A percentile compares a stretch with the other conserved stretches of the same genome.
Evolutionary conservation across 2,888 invertebrate genomes (phyloP).

Genomic region (Clitarchus hookeri): DNA sequence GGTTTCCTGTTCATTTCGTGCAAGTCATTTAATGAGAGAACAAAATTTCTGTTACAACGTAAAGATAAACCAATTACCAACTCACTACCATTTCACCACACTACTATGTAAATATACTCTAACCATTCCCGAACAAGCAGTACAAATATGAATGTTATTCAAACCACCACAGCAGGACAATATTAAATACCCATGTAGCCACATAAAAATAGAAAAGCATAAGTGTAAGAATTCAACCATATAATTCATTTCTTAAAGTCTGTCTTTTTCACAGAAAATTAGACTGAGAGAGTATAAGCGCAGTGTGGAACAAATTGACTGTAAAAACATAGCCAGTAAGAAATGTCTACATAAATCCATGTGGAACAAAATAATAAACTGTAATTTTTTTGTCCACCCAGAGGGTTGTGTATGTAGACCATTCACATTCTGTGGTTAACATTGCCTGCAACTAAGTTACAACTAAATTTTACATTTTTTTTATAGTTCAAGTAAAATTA

Average conservation of each 20-base stretch:
- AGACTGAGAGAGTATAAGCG: neutral
- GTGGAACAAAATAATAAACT: neutral
- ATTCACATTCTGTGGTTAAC: too few relatives aligned
- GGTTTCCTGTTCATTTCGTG: slow-evolving; percentile 65
- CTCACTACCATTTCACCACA: slow-evolving; percentile 17
- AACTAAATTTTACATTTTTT: neutral
- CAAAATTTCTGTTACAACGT: slow-evolving; percentile 37
- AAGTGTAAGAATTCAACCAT: neutral
- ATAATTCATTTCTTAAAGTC: neutral
- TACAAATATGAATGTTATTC: neutral
- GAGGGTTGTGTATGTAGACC: neutral
- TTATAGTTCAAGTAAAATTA: neutral
- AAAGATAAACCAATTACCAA: neutral
- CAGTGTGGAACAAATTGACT: neutral
- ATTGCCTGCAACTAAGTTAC: too few relatives aligned
- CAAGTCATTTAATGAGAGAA: slow-evolving; percentile 52
- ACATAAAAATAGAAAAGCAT: neutral
- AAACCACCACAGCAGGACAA: neutral
- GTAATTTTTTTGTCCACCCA: neutral
- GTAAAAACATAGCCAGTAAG: neutral
- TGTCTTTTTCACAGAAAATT: neutral
- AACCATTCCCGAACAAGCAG: neutral
- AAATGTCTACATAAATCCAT: neutral
- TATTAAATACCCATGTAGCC: neutral
- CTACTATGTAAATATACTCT: neutral